These are phyloP conservation scores for Sebastes baramenuke DNA, from an alignment of 2,797 vertebrate genomes.

Conservation along the genomic window DNA sequence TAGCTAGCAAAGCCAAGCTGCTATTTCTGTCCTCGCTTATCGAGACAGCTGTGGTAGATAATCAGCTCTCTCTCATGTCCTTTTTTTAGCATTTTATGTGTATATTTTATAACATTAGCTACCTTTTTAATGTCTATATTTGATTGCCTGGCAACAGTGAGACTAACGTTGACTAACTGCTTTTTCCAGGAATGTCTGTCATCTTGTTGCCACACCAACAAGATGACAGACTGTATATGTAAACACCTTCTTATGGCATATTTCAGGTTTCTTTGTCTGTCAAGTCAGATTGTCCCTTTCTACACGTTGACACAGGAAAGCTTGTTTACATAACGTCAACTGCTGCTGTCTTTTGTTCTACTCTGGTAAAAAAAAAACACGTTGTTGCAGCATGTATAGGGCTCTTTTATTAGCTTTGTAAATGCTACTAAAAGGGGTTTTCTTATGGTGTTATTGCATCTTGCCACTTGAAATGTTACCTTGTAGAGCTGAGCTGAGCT, in stretches of 20 bases:
- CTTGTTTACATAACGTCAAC: slow-evolving; percentile 80
- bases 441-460: slow-evolving; percentile 37
- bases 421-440: neutral
- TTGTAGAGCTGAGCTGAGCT: slow-evolving; percentile 39
- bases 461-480: slow-evolving; percentile 51
- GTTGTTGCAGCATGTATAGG: slow-evolving; percentile 10
- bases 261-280: slow-evolving; percentile 53
- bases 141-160: neutral
- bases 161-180: neutral
- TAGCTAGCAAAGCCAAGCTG: slow-evolving; percentile 78
- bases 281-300: slow-evolving; percentile 42
- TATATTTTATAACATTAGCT: slow-evolving; percentile 25
- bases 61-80: slow-evolving; percentile 34
- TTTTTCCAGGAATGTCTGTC: slow-evolving; percentile 42
- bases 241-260: slow-evolving; percentile 14
- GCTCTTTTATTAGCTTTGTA: neutral
- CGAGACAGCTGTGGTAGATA: slow-evolving; percentile 59
- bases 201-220: slow-evolving; percentile 42
- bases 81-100: slow-evolving; percentile 9
- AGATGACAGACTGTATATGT: neutral
- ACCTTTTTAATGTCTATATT: slow-evolving; percentile 22
- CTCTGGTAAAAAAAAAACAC: neutral
- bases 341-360: slow-evolving; percentile 74
- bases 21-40: slow-evolving; percentile 72
- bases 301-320: slow-evolving; percentile 62